These are phyloP conservation scores for Xylocopa sonorina DNA, from an alignment of 1,140 invertebrate genomes.

Conservation along the genomic window DNA sequence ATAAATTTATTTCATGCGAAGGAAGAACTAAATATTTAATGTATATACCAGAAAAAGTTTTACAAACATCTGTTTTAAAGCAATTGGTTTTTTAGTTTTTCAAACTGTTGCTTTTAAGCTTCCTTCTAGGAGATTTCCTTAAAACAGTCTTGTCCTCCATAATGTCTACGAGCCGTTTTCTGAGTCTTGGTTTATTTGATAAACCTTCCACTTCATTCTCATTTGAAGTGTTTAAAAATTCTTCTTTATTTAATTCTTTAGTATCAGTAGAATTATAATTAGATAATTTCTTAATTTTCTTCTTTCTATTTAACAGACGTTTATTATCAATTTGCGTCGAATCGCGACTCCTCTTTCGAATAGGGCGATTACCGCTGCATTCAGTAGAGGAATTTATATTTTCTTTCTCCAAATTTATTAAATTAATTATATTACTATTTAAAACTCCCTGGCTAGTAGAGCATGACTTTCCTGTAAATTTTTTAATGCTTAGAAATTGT, in stretches of 20 bases:
- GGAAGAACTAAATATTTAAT: too few species aligned
- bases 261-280: neutral
- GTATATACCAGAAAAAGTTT: neutral
- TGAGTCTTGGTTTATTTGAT: slow-evolving; percentile 17
- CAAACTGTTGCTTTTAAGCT: slow-evolving; percentile 9
- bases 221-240: neutral
- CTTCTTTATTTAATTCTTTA: slow-evolving; percentile 30
- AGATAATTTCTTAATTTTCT: slow-evolving; percentile 32
- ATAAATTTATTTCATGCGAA: too few species aligned
- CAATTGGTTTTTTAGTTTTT: neutral
- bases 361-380: slow-evolving; percentile 17
- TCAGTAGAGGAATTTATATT: slow-evolving; percentile 35
- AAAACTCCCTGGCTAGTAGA: neutral
- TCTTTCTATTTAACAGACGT: slow-evolving; percentile 18
- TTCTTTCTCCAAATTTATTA: slow-evolving; percentile 43
- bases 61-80: neutral
- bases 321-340: slow-evolving; percentile 30
- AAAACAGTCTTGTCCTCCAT: neutral
- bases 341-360: slow-evolving; percentile 64
- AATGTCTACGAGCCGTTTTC: slow-evolving; percentile 6
- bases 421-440: neutral
- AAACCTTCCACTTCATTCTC: neutral
- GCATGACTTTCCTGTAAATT: slow-evolving; percentile 24
- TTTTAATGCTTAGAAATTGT: too few species aligned
- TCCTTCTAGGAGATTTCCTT: slow-evolving; percentile 27